Evolutionary conservation across 2,888 invertebrate species (phyloP), one percentile per base, ranked within the genome.

Genomic region (Girardia tigrina): DNA sequence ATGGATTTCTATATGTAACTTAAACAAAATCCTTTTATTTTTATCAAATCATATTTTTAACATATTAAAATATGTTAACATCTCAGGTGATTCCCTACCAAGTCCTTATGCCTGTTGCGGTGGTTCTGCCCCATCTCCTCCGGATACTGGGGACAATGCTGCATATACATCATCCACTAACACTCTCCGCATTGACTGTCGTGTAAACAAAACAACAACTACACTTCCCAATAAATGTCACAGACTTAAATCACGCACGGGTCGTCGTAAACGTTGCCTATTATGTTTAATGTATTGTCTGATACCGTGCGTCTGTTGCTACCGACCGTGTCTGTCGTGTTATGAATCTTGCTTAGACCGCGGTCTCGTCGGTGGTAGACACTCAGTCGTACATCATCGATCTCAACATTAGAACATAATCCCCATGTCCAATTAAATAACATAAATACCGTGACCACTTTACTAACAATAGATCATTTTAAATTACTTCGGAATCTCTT

Each of bases 311-410:
- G 56, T 56, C n/a, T 56, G 56, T 56, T 56, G 56, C 23, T 56
- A 56, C 23, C 56, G 56, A 16, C 56, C 56, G 56, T 56, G 56
- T 23, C 23, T 56, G n/a, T 56, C 56, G 23, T 56, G 56, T n/a
- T 56, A 56, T n/a, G 56, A 56, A 56, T 56, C 56, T 56, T 56
- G 56, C n/a, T 56, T 56, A 23, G 56, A 56, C n/a, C 56, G 56
- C 23, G 56, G 56, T 23, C 56, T 56, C 2, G 56, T 56, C 23
- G 56, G 56, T 56, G 56, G 56, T 6, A 56, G 23, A 23, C 56
- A 56, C 56, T 56, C 56, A 56, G 56, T 56, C 23, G n/a, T 56
- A 56, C 56, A 56, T 56, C 56, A 56, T 56, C 56, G 56, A 56
- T 56, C 56, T 56, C 56, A 56, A 56, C 56, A 56, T 56, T 56